These are phyloP conservation scores for Ennomos quercinarius DNA, from an alignment of 2,888 invertebrate genomes.

Conservation along the genomic window DNA sequence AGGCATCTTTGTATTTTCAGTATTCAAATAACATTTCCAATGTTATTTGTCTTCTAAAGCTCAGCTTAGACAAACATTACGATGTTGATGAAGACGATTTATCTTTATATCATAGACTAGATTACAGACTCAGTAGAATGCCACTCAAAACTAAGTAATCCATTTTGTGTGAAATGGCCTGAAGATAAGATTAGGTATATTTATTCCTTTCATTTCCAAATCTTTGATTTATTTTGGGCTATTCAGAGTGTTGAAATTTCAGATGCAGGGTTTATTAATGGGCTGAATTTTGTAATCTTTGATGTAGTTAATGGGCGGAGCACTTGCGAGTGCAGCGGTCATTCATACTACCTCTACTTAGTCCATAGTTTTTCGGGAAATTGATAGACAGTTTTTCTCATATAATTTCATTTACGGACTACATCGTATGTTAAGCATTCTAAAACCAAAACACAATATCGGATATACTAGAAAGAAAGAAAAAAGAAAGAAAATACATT, in stretches of 20 bases:
- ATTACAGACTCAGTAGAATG: neutral
- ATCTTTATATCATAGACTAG: constrained; percentile 1
- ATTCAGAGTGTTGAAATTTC: neutral
- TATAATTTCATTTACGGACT: too few species aligned
- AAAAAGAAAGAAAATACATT: too few species aligned
- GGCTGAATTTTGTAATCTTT: neutral
- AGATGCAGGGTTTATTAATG: neutral
- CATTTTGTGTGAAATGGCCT: constrained; percentile 10
- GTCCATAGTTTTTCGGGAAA: too few species aligned
- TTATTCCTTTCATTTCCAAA: neutral
- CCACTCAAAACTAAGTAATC: constrained; percentile 7
- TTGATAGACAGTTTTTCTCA: too few species aligned
- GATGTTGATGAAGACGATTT: neutral
- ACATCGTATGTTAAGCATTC: too few species aligned
- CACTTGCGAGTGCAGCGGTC: too few species aligned
- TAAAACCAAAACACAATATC: too few species aligned
- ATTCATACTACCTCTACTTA: too few species aligned
- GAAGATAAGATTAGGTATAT: constrained; percentile 9
- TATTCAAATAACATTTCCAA: neutral
- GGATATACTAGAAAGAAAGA: too few species aligned
- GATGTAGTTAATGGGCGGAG: neutral
- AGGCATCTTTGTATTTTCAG: too few species aligned
- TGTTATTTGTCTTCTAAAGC: neutral
- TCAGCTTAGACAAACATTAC: neutral
- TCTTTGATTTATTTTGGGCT: constrained; percentile 9